Evolutionary conservation across 1,140 invertebrate genomes (phyloP), one percentile per base, ranked within the genome.

Genomic region (Drosophila setifemur): DNA sequence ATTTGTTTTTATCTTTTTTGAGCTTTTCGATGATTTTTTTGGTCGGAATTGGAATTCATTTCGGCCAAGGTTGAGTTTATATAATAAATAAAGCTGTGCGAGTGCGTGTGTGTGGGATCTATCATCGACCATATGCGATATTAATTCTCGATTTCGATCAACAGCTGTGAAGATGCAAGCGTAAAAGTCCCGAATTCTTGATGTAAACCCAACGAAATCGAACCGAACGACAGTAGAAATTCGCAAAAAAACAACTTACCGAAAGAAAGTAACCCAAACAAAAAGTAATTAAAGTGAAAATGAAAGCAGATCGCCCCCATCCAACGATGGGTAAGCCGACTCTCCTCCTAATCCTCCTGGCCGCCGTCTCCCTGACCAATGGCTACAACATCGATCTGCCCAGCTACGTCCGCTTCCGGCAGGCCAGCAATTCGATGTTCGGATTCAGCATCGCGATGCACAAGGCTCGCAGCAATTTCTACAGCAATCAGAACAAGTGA

Each of bases 361-460:
- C 37, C 3, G 25, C 39, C 42, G 39, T 52, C 25, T 31, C 9
- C 48, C 11, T 9, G 6, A 6, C 9, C 44, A 11, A 45, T 42
- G 47, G 53, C 68, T 90, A 90, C 35, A 90, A 90, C 66, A 82
- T 90, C 61, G 89, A 90, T 69, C 74, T 89, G 73, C 81, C 85
- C 53, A 90, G 87, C 12, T 90, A 90, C 44, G 76, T 85, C 9
- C 61, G 82, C 23, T 87, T 89, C 71, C 70, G 68, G 11, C 82
- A 90, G 18, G 57, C 77, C 37, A 40, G 35, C 44, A 88, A 76
- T 18, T 70, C 89, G 16, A 90, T 90, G 89, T 90, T 90, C 35
- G 89, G 89, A 14, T 90, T 90, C 29, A 90, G 89, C 72, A 89
- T 90, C 53, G 89, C 89, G 0, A 50, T 90, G 14, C 89, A 90